Conservation (phyloP, 1,140 invertebrate genomes). For the Papilio helenus region DNA sequence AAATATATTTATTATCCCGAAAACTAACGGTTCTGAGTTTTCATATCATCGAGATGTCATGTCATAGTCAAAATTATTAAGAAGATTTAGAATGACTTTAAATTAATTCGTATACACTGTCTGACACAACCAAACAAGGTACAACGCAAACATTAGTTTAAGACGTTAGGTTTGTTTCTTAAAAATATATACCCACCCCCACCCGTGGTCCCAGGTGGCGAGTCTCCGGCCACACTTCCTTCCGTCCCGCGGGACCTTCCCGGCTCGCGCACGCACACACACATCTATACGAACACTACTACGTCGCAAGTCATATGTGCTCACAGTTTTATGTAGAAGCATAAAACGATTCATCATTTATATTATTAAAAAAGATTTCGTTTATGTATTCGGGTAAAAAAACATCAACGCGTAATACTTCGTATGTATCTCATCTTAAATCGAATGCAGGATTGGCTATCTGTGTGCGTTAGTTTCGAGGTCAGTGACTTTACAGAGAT, state of each 20-base stretch:
- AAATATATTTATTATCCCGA: neutral
- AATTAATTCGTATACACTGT: neutral
- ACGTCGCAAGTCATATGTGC: conserved; percentile 29
- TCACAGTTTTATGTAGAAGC: conserved; percentile 28
- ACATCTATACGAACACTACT: conserved; percentile 1
- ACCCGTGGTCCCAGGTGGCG: conserved; percentile 59
- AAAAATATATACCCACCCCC: conserved; percentile 33
- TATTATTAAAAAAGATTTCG: neutral
- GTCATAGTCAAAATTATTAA: neutral
- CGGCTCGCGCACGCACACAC: conserved; percentile 54
- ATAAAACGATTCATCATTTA: conserved; percentile 29
- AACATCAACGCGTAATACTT: neutral
- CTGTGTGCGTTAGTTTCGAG: neutral
- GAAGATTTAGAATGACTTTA: no score
- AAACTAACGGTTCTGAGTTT: neutral
- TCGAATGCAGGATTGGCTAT: neutral
- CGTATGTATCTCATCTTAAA: neutral
- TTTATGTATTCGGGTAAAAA: neutral
- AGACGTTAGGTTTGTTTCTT: conserved; percentile 35
- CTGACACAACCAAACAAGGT: neutral
- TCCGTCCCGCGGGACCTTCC: conserved; percentile 57
- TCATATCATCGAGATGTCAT: neutral
- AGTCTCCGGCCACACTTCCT: conserved; percentile 62
- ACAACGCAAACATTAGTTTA: neutral
- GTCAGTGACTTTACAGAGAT: neutral